Percentiles rank a stretch among this genome's conserved stretches.
Conservation (phyloP, 2,888 invertebrate species). For the Isotomurus palustris region DNA sequence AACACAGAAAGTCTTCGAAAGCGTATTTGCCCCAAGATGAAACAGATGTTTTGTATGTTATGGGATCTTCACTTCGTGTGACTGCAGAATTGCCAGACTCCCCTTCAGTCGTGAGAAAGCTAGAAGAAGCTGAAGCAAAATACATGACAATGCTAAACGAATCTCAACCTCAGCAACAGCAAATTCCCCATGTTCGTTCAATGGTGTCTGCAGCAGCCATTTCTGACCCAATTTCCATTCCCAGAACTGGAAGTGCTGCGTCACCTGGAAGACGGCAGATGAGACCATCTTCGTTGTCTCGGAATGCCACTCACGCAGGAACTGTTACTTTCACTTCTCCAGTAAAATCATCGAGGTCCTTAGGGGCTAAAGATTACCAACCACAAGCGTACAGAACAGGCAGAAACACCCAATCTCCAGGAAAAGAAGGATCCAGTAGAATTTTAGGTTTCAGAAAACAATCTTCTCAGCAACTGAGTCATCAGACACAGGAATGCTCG, state of each 20-base stretch:
- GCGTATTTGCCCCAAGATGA: slow-evolving; percentile 40
- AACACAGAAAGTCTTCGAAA: slow-evolving; percentile 31
- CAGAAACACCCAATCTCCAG: slow-evolving; percentile 9
- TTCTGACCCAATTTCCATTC: slow-evolving; percentile 33
- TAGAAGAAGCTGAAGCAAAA: slow-evolving; percentile 33
- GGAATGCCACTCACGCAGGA: slow-evolving; percentile 29
- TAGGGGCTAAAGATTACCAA: slow-evolving; percentile 34
- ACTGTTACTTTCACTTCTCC: slow-evolving; percentile 16
- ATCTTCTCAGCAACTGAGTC: slow-evolving; percentile 5
- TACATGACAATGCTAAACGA: slow-evolving; percentile 32
- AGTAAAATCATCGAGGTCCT: slow-evolving; percentile 29
- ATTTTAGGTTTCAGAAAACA: slow-evolving; percentile 18
- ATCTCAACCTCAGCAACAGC: slow-evolving; percentile 2
- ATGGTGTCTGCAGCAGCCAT: slow-evolving; percentile 29
- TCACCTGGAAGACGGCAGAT: slow-evolving; percentile 10
- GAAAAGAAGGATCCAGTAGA: slow-evolving; percentile 25
- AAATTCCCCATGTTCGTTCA: slow-evolving; percentile 9
- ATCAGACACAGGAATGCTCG: slow-evolving; percentile 23
- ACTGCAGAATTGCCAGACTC: slow-evolving; percentile 45
- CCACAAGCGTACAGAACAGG: slow-evolving; percentile 1
- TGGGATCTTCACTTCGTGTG: slow-evolving; percentile 36
- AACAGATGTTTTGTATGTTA: slow-evolving; percentile 46
- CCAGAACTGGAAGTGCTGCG: slow-evolving; percentile 4
- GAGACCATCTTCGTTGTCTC: slow-evolving; percentile 11
- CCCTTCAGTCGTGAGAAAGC: slow-evolving; percentile 35